These are phyloP conservation scores for Cheilosia vernalis DNA, from an alignment of 2,888 invertebrate species.

Conservation along the genomic window DNA sequence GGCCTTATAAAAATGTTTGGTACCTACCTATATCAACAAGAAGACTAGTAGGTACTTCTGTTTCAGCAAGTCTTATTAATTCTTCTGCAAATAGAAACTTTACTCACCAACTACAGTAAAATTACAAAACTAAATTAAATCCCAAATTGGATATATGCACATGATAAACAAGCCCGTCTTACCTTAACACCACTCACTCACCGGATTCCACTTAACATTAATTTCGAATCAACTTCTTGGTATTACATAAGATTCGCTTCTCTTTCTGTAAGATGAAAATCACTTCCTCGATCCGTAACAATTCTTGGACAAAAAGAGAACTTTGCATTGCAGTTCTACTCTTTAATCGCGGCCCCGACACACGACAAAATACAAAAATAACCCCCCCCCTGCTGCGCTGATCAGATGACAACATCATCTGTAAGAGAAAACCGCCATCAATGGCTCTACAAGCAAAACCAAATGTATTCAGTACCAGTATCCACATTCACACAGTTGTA, in stretches of 20 bases:
- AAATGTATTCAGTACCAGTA: neutral
- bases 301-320: slow-evolving; percentile 49
- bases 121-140: slow-evolving; percentile 14
- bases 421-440: slow-evolving; percentile 19
- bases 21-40: too few relatives aligned
- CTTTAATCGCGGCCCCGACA: slow-evolving; percentile 11
- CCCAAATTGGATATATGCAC: slow-evolving; percentile 35
- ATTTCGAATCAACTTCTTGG: slow-evolving; percentile 22
- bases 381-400: neutral
- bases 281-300: slow-evolving; percentile 46
- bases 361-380: neutral
- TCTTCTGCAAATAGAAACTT: neutral
- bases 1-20: too few relatives aligned
- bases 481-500: slow-evolving; percentile 19
- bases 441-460: neutral
- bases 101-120: neutral
- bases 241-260: slow-evolving; percentile 47
- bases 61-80: too few relatives aligned
- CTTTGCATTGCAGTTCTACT: slow-evolving; percentile 9
- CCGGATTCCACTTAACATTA: slow-evolving; percentile 32
- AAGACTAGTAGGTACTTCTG: too few relatives aligned
- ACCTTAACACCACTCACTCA: neutral
- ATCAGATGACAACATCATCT: neutral
- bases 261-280: slow-evolving; percentile 26
- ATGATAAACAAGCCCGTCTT: neutral